Conservation (phyloP, 2,797 vertebrate species). For the Takifugu ocellatus region DNA sequence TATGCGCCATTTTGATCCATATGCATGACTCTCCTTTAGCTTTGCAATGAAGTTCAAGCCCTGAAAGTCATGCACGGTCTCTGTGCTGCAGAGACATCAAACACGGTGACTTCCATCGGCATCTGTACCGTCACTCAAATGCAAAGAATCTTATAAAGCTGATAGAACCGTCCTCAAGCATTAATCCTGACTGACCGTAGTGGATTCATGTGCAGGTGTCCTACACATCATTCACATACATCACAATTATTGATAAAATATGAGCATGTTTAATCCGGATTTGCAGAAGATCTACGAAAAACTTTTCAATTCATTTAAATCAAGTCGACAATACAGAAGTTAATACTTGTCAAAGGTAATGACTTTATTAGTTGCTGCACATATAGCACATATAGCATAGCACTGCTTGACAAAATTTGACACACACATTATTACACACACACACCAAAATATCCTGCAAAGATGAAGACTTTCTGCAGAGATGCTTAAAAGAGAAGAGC, state of each 20-base stretch:
- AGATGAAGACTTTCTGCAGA: neutral
- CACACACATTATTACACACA: neutral
- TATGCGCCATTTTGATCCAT: too few relatives aligned
- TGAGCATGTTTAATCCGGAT: too few relatives aligned
- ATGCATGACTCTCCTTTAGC: neutral
- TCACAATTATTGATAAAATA: too few relatives aligned
- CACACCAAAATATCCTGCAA: constrained; percentile 1
- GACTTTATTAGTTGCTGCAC: neutral
- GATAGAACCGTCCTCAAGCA: neutral
- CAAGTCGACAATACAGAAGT: too few relatives aligned
- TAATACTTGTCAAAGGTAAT: too few relatives aligned
- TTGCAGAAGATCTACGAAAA: too few relatives aligned
- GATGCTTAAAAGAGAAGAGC: too few relatives aligned
- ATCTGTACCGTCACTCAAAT: neutral
- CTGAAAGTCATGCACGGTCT: neutral
- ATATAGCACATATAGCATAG: neutral
- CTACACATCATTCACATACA: too few relatives aligned
- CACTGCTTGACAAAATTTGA: neutral
- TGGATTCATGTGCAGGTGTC: too few relatives aligned
- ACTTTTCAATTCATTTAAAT: too few relatives aligned
- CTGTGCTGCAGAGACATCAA: neutral
- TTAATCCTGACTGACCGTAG: constrained; percentile 5
- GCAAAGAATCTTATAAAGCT: neutral
- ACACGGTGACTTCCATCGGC: neutral
- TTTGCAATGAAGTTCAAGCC: constrained; percentile 1